Evolutionary conservation across 2,113 vertebrate genomes (phyloP).

Genomic region (Sylvia atricapilla): DNA sequence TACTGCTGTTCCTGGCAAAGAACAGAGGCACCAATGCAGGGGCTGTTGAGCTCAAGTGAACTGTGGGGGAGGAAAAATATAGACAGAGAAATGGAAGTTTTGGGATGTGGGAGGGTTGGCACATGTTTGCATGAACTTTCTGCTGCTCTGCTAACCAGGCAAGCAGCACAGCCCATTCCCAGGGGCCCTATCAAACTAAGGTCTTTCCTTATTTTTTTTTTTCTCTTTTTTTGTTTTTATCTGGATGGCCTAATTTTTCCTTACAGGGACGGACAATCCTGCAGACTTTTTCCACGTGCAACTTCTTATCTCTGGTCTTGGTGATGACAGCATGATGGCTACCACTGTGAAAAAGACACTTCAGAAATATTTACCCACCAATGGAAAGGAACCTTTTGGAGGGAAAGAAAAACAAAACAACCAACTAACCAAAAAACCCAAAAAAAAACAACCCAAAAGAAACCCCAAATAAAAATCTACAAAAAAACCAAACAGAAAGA

Average conservation of each 20-base stretch:
- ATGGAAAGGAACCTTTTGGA: not conserved
- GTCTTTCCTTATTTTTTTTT: not conserved
- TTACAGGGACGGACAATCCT: not conserved
- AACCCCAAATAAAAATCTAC: no score
- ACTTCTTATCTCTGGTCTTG: not conserved
- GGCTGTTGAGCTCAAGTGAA: not conserved
- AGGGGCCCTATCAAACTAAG: not conserved
- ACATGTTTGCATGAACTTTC: not conserved
- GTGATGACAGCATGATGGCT: not conserved
- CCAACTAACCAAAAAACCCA: not conserved
- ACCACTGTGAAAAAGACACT: not conserved
- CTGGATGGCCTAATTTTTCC: not conserved
- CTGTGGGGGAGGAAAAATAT: conserved; percentile 15
- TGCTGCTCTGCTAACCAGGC: not conserved
- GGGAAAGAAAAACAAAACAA: not conserved
- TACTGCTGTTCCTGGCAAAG: not conserved
- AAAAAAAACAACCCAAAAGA: not conserved
- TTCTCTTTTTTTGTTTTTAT: not conserved
- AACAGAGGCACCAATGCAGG: not conserved
- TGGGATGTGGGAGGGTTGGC: conserved; percentile 14
- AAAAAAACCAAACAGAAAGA: not conserved
- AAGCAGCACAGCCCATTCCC: not conserved
- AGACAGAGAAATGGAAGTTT: not conserved
- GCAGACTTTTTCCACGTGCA: not conserved
- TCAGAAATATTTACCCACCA: not conserved